Evolutionary conservation across 2,113 vertebrate genomes (phyloP), one percentile per base, ranked within the genome.

Genomic region (Cephalopholis sonnerati): DNA sequence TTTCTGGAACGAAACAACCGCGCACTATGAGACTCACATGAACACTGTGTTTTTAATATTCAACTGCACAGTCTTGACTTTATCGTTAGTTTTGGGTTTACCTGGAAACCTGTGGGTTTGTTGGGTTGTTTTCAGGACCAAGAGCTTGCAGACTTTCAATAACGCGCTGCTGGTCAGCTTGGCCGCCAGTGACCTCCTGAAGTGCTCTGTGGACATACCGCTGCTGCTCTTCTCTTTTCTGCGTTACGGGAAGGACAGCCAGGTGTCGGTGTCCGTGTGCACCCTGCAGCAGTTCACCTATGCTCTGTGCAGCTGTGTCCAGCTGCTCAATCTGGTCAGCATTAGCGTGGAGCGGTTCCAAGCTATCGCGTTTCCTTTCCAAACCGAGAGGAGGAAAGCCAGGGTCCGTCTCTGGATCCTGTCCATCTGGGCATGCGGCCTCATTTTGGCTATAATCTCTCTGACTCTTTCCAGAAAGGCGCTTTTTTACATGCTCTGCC

Each of bases 311-410:
- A 92, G 93, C 82, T 91, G 91, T 17, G 91, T 90, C 15, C 93
- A 95, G 84, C 82, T 94, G 74, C 85, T 93, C 59, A 94, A 90
- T 5, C 83, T 94, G 80, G 91, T 91, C 71, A 67, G 90, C 79
- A 93, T 95, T 79, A 93, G 93, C 57, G 90, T 92, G 71, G 93
- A 95, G 76, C 89, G 93, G 25, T 93, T 87, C 85, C 92, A 88
- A 15, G 88, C 94, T 41, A 84, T 92, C 48, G 83, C 90, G 0
- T 91, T 93, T 32, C 94, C 92, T 0, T 93, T 94, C 25, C 87
- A 88, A 16, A 86, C 72, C 0, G 74, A 91, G 18, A 77, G 77
- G 17, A 89, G 79, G 62, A 93, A 58, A 24, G 24, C 70, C 0
- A 75, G 90, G 58, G 87, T 92, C 11, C 79, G 86, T 0, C 15